Percentiles rank a stretch among this genome's conserved stretches.
These are phyloP conservation scores for Tokudaia muenninki DNA, from an alignment of 2,797 vertebrate genomes.

Conservation along the genomic window DNA sequence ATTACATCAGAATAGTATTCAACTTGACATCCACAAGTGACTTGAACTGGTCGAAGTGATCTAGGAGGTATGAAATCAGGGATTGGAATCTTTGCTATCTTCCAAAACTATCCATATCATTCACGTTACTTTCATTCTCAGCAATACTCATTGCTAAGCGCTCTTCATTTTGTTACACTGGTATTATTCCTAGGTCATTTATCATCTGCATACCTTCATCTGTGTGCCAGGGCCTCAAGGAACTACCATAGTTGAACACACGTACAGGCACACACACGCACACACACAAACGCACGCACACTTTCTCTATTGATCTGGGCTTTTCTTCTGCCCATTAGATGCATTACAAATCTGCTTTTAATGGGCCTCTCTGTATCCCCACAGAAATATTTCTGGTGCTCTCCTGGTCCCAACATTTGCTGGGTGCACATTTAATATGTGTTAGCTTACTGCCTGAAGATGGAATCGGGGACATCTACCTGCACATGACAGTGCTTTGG, in stretches of 20 bases:
- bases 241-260: background rate
- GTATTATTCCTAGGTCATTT: constrained; percentile 52
- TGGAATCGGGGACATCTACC: constrained; percentile 90
- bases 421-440: constrained; percentile 84
- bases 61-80: constrained; percentile 3
- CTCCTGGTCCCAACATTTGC: constrained; percentile 76
- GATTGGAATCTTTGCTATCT: constrained; percentile 27
- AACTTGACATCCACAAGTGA: constrained; percentile 18
- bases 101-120: constrained; percentile 37
- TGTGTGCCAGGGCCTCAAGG: constrained; percentile 15
- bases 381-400: constrained; percentile 78
- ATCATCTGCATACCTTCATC: constrained; percentile 37
- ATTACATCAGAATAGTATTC: constrained; percentile 44
- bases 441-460: constrained; percentile 84
- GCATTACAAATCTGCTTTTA: constrained; percentile 77
- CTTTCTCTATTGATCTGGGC: background rate
- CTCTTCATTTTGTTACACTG: constrained; percentile 7
- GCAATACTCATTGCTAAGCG: constrained; percentile 24
- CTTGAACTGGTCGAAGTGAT: constrained; percentile 5
- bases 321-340: constrained; percentile 65
- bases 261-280: background rate
- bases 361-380: constrained; percentile 74
- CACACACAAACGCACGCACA: background rate
- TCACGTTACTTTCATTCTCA: constrained; percentile 56
- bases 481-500: constrained; percentile 88